phyloP scores from a whole-genome alignment of 2,888 invertebrate species.

The Ligdia adustata region DNA sequence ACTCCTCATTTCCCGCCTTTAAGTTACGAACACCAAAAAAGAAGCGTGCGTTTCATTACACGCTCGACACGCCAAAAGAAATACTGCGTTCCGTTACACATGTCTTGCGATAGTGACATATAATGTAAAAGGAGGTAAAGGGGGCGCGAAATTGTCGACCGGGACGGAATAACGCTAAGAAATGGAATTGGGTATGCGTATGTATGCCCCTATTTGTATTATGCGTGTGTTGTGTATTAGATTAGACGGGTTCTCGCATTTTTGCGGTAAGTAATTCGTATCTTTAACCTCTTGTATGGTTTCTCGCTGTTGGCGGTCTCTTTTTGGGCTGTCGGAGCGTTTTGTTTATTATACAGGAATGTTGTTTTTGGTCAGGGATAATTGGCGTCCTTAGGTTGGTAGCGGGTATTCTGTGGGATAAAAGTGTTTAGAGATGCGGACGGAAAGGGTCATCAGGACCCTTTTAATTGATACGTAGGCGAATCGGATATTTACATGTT shows the following conservation, averaged over 20 bases:
- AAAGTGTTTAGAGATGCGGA: no score
- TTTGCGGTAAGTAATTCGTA: slow-evolving; percentile 22
- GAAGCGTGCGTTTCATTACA: slow-evolving; percentile 24
- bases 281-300: slow-evolving; percentile 19
- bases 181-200: slow-evolving; percentile 30
- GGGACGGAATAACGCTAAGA: slow-evolving; percentile 31
- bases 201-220: slow-evolving; percentile 22
- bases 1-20: no score
- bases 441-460: no score
- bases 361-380: not conserved
- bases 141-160: slow-evolving; percentile 30
- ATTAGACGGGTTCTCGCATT: slow-evolving; percentile 20
- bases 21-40: no score
- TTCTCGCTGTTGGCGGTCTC: slow-evolving; percentile 1
- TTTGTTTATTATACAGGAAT: slow-evolving; percentile 11
- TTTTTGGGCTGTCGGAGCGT: not conserved
- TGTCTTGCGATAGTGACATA: slow-evolving; percentile 31
- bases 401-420: no score
- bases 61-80: not conserved
- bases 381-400: slow-evolving; percentile 1
- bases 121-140: slow-evolving; percentile 27
- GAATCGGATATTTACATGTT: no score
- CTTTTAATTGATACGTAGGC: no score
- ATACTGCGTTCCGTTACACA: slow-evolving; percentile 27
- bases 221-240: slow-evolving; percentile 25